Base-by-base conservation (phyloP, 2,797 vertebrate genomes). In the Tympanoctomys barrerae region DNA sequence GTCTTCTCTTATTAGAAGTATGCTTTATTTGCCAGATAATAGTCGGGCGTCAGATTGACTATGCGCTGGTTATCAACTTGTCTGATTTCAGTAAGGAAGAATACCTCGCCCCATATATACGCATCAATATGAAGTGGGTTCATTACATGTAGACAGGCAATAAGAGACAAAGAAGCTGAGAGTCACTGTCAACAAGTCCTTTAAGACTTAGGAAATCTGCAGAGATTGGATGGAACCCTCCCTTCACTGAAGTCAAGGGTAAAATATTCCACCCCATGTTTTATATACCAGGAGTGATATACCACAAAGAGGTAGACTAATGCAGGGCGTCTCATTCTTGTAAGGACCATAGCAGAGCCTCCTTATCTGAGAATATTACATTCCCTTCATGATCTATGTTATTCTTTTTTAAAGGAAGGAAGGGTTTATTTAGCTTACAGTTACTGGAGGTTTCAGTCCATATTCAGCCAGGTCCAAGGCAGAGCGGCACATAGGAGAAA, bases 1-100 rank as follows among this genome's bases (percentile, higher is more conserved):
- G 3, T 92, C 64, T 88, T 94, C 59, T 52, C 70, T 82, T 92
- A 68, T 90, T 90, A 95, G 80, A 86, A 90, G 28, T 46, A 33
- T 62, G 13, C 2, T 90, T 16, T 77, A 10, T 96, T 94, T 86
- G 36, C 46, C 33, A 94, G 64, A 66, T 87, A 68, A 92, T 66
- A 78, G 31, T 85, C 68, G 52, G 2, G 13, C 68, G 52, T 68
- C 62, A 84, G 39, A 66, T 85, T 94, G 62, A 22, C 24, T 33
- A 26, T 66, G 18, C 12, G 24, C 16, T 88, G 24, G 2, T 89
- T 66, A 80, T 77, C 89, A 75, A n/a, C 12, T 59, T 75, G 36
- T 28, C 19, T 61, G 28, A 89, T n/a, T 49, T 33, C 8, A 70
- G 19, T 28, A 68, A 94, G 39, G 80, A 9, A 79, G 88, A 31